A percentile compares a stretch with the other conserved stretches of the same genome.
Conservation (phyloP, 1,140 invertebrate genomes). For the Heliothis virescens region DNA sequence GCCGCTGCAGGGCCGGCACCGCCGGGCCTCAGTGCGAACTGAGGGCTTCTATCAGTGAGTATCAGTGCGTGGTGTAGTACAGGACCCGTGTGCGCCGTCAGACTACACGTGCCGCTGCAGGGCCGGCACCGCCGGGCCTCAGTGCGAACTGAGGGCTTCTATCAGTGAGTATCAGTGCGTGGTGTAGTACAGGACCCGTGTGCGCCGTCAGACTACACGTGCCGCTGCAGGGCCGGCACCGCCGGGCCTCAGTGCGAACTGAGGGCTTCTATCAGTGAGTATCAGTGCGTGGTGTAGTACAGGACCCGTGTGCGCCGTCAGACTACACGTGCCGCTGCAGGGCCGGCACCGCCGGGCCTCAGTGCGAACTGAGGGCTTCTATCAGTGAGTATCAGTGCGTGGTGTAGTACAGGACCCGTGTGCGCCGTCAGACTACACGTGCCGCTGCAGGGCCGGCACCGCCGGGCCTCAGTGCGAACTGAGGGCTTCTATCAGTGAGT, state of each 20-base stretch:
- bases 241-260: conserved; percentile 97
- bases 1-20: conserved; percentile 95
- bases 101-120: conserved; percentile 96
- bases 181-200: too few relatives aligned
- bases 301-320: too few relatives aligned
- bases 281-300: too few relatives aligned
- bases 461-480: conserved; percentile 97
- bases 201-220: conserved; percentile 96
- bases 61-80: too few relatives aligned
- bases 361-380: conserved; percentile 92
- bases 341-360: conserved; percentile 94
- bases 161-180: conserved; percentile 60
- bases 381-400: conserved; percentile 60
- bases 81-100: too few relatives aligned
- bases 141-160: conserved; percentile 92
- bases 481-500: conserved; percentile 77
- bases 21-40: conserved; percentile 97
- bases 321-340: conserved; percentile 96
- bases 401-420: too few relatives aligned
- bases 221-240: conserved; percentile 95
- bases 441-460: conserved; percentile 95
- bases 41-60: conserved; percentile 77
- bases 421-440: conserved; percentile 96
- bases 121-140: conserved; percentile 94
- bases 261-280: conserved; percentile 77